Percentiles rank a stretch among this genome's conserved stretches.
phyloP scores from a whole-genome alignment of 2,888 invertebrate species.

The Athalia cordata region DNA sequence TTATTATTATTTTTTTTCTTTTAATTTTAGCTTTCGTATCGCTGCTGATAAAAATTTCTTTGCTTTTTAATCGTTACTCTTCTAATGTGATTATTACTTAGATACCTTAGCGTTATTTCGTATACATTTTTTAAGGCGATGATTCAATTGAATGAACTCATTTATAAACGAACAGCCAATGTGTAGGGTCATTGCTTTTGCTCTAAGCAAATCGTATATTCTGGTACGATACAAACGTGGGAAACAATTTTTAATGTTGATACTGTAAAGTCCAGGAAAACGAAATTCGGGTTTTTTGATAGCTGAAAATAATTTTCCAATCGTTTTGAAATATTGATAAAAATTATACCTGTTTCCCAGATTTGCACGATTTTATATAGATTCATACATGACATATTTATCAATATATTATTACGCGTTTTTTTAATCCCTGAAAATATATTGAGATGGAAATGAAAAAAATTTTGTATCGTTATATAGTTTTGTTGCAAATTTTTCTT shows the following conservation, averaged over 20 bases:
- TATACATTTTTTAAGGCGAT: slow-evolving; percentile 74
- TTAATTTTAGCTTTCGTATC: slow-evolving; percentile 52
- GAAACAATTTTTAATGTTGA: slow-evolving; percentile 1
- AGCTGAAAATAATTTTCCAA: too few relatives aligned
- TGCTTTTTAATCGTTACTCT: slow-evolving; percentile 56
- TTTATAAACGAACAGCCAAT: slow-evolving; percentile 55
- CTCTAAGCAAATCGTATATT: slow-evolving; percentile 36
- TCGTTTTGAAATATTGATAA: too few relatives aligned
- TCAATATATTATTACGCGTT: slow-evolving; percentile 1
- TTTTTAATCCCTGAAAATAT: slow-evolving; percentile 32
- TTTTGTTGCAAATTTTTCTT: neutral
- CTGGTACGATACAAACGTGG: slow-evolving; percentile 24
- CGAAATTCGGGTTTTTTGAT: slow-evolving; percentile 56
- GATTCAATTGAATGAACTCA: slow-evolving; percentile 74
- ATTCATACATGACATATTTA: neutral
- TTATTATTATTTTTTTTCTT: neutral
- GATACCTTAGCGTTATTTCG: slow-evolving; percentile 73
- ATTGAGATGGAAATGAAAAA: neutral
- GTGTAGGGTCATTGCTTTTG: slow-evolving; percentile 48
- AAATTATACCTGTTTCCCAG: neutral
- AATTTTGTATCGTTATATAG: neutral
- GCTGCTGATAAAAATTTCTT: slow-evolving; percentile 71
- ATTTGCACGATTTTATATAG: slow-evolving; percentile 34
- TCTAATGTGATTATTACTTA: slow-evolving; percentile 73
- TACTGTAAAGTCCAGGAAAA: slow-evolving; percentile 51